Conservation (phyloP, 2,888 invertebrate species). For the Chouioia cunea region DNA sequence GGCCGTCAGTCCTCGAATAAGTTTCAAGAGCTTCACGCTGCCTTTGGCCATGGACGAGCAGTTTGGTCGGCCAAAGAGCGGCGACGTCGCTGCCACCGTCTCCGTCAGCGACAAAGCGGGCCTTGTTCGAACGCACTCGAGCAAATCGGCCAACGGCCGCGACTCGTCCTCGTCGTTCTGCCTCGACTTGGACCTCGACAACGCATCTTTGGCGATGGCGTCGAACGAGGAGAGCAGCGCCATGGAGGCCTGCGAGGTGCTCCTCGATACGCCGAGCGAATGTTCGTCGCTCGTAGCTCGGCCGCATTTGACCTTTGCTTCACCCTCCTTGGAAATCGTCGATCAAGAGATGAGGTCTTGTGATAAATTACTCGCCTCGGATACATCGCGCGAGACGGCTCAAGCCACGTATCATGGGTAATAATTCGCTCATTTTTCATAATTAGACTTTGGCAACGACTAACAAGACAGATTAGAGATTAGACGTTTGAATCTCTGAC, state of each 20-base stretch:
- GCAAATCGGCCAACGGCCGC: conserved; percentile 16
- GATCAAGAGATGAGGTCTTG: conserved; percentile 63
- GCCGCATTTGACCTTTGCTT: conserved; percentile 13
- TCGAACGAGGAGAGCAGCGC: conserved; percentile 5
- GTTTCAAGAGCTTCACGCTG: conserved; percentile 65
- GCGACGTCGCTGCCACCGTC: too few relatives aligned
- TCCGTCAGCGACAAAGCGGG: conserved; percentile 43
- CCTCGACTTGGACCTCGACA: conserved; percentile 21
- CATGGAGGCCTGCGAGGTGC: conserved; percentile 31
- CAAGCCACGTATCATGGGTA: conserved; percentile 39
- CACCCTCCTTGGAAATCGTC: conserved; percentile 48
- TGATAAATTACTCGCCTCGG: conserved; percentile 52
- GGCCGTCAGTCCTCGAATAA: conserved; percentile 65
- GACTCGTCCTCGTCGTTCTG: conserved; percentile 2
- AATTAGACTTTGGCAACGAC: conserved; percentile 10
- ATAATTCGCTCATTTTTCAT: conserved; percentile 22
- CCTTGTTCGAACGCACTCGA: conserved; percentile 21
- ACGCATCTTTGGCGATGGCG: not conserved
- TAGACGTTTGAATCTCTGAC: conserved; percentile 11
- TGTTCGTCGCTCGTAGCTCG: not conserved
- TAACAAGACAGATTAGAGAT: conserved; percentile 5
- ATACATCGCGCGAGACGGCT: conserved; percentile 14
- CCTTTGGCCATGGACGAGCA: conserved; percentile 60
- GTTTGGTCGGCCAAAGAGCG: not conserved
- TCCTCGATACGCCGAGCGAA: conserved; percentile 6